Base-by-base conservation (phyloP, 2,888 invertebrate species). In the Dasypolia templi region DNA sequence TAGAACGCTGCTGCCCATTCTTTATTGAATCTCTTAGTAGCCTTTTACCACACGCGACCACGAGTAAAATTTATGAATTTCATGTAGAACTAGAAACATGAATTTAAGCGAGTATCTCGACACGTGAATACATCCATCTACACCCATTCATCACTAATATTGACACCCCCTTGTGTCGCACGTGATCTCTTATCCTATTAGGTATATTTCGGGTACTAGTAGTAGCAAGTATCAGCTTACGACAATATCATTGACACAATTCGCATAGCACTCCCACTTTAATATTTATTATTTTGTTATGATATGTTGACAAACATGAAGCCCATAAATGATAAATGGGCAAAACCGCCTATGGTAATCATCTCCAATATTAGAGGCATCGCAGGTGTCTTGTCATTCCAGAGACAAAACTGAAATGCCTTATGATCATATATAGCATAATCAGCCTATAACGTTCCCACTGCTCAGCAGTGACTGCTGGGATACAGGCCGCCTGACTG, bases 81-180 rank as follows among this genome's bases (percentile, higher is more conserved):
- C 42, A 44, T 63, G 7, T 9, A 32, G 22, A 35, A n/a, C 14
- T 14, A 29, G 7, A 29, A 29, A 22, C 14, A 49, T 4, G 2
- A 68, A 55, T 63, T 32, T 39, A 7, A n/a, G 12, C 9, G 9
- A 62, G 2, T 68, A 55, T 26, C 32, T 74, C 22, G 32, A 19
- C 17, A 49, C 6, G 14, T 29, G 44, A 26, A 26, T 62, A 71
- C 51, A 58, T 63, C 29, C 35, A 46, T 44, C 7, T 14, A 29
- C 26, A 9, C 35, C 3, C 61, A 77, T 77, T 80, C 62, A 66
- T 77, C 65, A 77, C 51, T 26, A 49, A 55, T 56, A 62, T 62
- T 80, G 80, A 79, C 80, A 46, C 46, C 2, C 29, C 44, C 61
- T 55, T 61, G 29, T 79, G 65, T 62, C 22, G 32, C 39, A 65